Base-by-base conservation (phyloP, 2,113 vertebrate genomes). In the Phasianus colchicus region DNA sequence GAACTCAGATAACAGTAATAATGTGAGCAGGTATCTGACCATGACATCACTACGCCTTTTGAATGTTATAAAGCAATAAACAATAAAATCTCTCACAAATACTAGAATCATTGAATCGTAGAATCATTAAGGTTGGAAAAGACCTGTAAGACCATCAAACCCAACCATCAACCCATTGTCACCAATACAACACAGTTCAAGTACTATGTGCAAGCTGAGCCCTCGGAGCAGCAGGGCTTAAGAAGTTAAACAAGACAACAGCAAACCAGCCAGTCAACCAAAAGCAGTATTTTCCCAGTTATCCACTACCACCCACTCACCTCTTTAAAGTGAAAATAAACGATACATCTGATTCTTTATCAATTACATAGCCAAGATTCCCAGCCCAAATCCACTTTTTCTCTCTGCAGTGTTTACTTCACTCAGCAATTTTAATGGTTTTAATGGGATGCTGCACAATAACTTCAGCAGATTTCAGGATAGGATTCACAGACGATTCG, bases 311-410 rank as follows among this genome's bases (percentile, higher is more conserved):
- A 55, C 29, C 45, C 18, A 8, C 60, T 20, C 50, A 7, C 30
- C 11, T 48, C 50, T 55, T 22, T 40, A 65, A 60, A 54, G 55
- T 6, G 3, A 55, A 58, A 61, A 24, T 5, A 54, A 61, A 8
- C 9, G 2, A 22, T 1, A 4, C 6, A 13, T 78, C 36, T 0
- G 1, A 30, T 20, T 11, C 38, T 48, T 50, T 47, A 58, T 9
- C 55, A n/a, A 1, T 30, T 25, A 8, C 1, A 4, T 1, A 57
- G 27, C 5, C 30, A 25, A 2, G 22, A 43, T 13, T 21, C 40
- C 52, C 24, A 36, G 11, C 17, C 34, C 48, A 29, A 40, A 55
- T 43, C 21, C 18, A 17, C 12, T 32, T 42, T 9, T 17, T 29
- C 50, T 32, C 13, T 17, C n/a, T 21, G n/a, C 58, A 63, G 16